Percentiles rank a stretch among this genome's conserved stretches.
Conservation (phyloP, 2,797 vertebrate genomes). For the Trachurus trachurus region DNA sequence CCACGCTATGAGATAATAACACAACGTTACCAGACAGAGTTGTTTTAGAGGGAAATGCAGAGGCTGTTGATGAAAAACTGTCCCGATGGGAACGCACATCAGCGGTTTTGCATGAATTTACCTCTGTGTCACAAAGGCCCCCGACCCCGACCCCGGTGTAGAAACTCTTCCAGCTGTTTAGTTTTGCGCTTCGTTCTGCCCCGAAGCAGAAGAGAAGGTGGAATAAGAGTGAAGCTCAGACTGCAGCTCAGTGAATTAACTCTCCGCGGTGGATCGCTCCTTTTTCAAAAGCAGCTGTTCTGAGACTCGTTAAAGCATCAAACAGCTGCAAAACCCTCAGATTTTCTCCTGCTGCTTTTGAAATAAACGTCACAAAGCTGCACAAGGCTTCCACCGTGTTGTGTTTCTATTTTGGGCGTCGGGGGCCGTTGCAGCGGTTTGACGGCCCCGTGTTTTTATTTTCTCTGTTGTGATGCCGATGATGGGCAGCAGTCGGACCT, state of each 20-base stretch:
- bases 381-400: background rate
- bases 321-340: background rate
- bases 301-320: slow-evolving; percentile 3
- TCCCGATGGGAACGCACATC: too few species aligned
- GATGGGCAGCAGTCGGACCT: background rate
- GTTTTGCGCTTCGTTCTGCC: too few species aligned
- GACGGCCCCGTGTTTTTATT: background rate
- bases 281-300: background rate
- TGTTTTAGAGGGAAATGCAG: too few species aligned
- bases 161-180: too few species aligned
- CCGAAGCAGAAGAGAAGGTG: too few species aligned
- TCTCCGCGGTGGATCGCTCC: background rate
- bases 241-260: background rate
- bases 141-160: too few species aligned
- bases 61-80: too few species aligned
- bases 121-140: too few species aligned
- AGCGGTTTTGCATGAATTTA: too few species aligned
- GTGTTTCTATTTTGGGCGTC: background rate
- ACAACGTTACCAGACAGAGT: too few species aligned
- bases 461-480: background rate
- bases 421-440: background rate
- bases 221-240: background rate
- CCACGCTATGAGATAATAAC: too few species aligned
- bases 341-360: background rate
- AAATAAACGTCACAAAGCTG: background rate